These are phyloP conservation scores for Ischnus inquisitorius DNA, from an alignment of 2,888 invertebrate genomes.

Conservation along the genomic window DNA sequence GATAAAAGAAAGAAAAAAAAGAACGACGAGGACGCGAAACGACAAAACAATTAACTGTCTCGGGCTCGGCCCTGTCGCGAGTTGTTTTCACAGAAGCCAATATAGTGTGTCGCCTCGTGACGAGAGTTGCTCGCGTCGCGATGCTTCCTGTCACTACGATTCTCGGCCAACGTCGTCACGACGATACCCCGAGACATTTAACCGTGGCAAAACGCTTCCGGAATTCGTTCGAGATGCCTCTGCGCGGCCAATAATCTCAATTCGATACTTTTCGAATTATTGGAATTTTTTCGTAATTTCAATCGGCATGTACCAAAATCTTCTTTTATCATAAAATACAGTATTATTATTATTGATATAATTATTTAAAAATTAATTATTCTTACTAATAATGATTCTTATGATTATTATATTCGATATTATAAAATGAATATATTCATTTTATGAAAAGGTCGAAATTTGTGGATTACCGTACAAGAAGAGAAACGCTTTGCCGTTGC, in stretches of 20 bases:
- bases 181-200: conserved; percentile 73
- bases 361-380: too few species aligned
- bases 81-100: conserved; percentile 81
- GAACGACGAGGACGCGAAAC: conserved; percentile 69
- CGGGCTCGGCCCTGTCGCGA: conserved; percentile 15
- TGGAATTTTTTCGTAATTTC: too few species aligned
- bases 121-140: conserved; percentile 59
- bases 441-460: too few species aligned
- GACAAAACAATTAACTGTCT: conserved; percentile 78
- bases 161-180: conserved; percentile 66
- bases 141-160: conserved; percentile 64
- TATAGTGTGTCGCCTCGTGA: conserved; percentile 62
- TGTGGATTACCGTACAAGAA: not conserved
- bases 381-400: too few species aligned
- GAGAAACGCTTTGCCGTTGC: conserved; percentile 6
- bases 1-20: too few species aligned
- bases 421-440: too few species aligned
- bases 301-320: too few species aligned
- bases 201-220: conserved; percentile 77
- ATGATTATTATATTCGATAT: too few species aligned
- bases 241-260: too few species aligned
- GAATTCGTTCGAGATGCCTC: conserved; percentile 22
- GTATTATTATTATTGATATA: too few species aligned
- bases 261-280: too few species aligned
- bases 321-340: too few species aligned